Evolutionary conservation across 2,113 vertebrate species (phyloP).

Genomic region (Prionailurus bengalensis): DNA sequence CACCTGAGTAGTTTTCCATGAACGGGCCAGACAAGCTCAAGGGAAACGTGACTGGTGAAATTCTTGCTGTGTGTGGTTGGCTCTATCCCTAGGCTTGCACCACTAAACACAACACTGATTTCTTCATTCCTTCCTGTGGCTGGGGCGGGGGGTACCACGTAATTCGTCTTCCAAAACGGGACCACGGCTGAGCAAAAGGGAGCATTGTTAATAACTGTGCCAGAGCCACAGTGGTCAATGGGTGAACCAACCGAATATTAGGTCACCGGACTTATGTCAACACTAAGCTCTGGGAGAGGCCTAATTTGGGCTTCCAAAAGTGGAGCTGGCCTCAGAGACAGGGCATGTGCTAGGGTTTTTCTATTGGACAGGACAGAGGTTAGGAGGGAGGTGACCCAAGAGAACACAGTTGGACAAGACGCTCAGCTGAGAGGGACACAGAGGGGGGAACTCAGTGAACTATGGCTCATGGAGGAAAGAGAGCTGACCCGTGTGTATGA

Average conservation of each 20-base stretch:
- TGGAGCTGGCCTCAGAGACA: background rate
- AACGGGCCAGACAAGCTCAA: slow-evolving; percentile 6
- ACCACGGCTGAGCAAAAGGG: background rate
- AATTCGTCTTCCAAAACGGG: slow-evolving; percentile 4
- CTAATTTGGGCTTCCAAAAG: background rate
- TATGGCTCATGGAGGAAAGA: background rate
- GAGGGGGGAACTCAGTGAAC: background rate
- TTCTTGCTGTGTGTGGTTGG: background rate
- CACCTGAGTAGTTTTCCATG: background rate
- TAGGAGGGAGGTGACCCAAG: background rate
- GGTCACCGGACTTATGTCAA: background rate
- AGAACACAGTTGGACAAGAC: background rate
- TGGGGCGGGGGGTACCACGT: background rate
- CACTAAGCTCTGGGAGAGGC: background rate
- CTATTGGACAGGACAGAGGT: background rate
- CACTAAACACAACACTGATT: background rate
- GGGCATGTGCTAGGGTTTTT: background rate
- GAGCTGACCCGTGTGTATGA: background rate
- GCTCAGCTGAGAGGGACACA: background rate
- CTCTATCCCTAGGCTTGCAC: background rate
- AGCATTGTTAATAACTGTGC: background rate
- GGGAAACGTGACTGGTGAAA: background rate
- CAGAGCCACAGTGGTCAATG: background rate
- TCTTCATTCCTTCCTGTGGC: background rate
- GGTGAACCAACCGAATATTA: background rate